A percentile compares a stretch with the other conserved stretches of the same genome.
Conservation (phyloP, 1,140 invertebrate species). For the Zaprionus camerounensis region DNA sequence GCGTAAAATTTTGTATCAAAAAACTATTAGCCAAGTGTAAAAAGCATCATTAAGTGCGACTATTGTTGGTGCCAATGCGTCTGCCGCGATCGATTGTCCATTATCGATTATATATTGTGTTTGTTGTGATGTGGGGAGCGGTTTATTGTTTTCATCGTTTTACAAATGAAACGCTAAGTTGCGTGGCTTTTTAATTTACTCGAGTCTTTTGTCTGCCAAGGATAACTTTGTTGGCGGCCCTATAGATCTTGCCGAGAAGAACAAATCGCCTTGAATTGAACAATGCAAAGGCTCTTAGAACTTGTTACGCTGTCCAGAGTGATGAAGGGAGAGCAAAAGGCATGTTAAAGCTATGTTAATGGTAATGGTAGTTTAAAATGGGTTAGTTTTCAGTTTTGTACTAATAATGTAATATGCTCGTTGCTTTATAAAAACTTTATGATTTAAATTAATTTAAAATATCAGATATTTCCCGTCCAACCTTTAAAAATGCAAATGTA, state of each 20-base stretch:
- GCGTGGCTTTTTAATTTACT: slow-evolving; percentile 61
- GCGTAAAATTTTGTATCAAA: slow-evolving; percentile 81
- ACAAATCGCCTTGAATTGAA: slow-evolving; percentile 34
- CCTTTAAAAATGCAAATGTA: too few species aligned
- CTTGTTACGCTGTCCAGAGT: too few species aligned
- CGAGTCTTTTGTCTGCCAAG: slow-evolving; percentile 56
- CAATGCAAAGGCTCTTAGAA: background rate
- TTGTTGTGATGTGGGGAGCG: slow-evolving; percentile 10
- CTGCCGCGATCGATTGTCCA: slow-evolving; percentile 49
- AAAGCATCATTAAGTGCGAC: slow-evolving; percentile 62
- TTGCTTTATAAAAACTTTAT: too few species aligned
- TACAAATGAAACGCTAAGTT: slow-evolving; percentile 59
- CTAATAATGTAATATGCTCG: too few species aligned
- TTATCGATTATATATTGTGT: slow-evolving; percentile 30
- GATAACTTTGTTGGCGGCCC: slow-evolving; percentile 49
- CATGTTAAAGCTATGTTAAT: too few species aligned
- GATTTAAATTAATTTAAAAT: too few species aligned
- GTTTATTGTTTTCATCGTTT: slow-evolving; percentile 40
- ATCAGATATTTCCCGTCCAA: too few species aligned
- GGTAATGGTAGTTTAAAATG: too few species aligned
- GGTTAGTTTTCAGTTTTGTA: too few species aligned
- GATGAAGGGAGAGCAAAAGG: too few species aligned
- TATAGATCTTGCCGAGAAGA: slow-evolving; percentile 40
- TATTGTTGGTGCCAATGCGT: slow-evolving; percentile 67
- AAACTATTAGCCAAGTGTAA: slow-evolving; percentile 81